Percentiles rank a stretch among this genome's conserved stretches.
Conservation (phyloP, 2,113 vertebrate genomes). For the Sylvietta virens region DNA sequence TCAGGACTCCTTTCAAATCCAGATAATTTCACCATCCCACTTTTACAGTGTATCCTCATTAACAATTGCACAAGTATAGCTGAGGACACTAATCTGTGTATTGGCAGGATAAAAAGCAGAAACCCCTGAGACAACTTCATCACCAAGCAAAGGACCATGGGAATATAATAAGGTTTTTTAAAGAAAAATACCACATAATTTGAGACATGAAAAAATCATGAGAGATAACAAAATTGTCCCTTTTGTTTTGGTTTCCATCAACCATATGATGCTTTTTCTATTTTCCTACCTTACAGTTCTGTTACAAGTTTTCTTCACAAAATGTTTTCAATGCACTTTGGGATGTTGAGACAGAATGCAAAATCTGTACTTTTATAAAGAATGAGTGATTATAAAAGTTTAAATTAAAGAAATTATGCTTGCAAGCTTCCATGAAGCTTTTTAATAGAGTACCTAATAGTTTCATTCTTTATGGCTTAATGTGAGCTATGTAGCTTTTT, state of each 20-base stretch:
- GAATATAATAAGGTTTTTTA: neutral
- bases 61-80: neutral
- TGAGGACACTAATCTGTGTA: neutral
- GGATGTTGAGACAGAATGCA: neutral
- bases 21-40: neutral
- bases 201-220: neutral
- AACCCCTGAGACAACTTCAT: neutral
- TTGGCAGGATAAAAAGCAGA: neutral
- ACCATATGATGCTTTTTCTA: neutral
- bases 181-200: neutral
- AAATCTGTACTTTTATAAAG: neutral
- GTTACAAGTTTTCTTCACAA: neutral
- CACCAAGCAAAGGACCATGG: neutral
- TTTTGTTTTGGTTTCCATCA: neutral
- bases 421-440: neutral
- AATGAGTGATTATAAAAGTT: neutral
- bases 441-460: neutral
- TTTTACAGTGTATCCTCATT: neutral
- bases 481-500: neutral
- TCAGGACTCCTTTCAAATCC: neutral
- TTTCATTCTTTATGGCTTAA: neutral
- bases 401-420: constrained; percentile 17
- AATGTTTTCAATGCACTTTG: neutral
- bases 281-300: neutral
- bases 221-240: neutral